Conservation (phyloP, 2,888 invertebrate genomes). For the Exephanes ischioxanthus region DNA sequence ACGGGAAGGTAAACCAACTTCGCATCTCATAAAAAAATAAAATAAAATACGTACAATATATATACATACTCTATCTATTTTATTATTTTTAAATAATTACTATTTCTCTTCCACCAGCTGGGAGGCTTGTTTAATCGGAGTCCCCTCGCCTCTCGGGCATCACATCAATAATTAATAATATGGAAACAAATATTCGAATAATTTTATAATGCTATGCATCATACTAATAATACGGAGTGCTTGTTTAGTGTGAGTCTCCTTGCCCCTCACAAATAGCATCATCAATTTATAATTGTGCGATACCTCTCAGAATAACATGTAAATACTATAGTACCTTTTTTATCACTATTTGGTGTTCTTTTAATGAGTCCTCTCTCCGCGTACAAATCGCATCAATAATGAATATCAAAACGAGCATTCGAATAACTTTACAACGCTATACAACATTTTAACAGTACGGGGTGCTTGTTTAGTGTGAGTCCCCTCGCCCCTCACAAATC, state of each 20-base stretch:
- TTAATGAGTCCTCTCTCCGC: too few relatives aligned
- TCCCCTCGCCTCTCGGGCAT: not conserved
- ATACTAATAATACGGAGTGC: not conserved
- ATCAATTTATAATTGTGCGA: too few relatives aligned
- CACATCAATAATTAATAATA: not conserved
- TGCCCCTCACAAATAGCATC: not conserved
- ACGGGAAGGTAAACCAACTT: constrained; percentile 22
- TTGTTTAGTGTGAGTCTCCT: not conserved
- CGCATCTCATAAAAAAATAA: not conserved
- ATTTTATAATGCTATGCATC: too few relatives aligned
- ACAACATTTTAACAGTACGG: not conserved
- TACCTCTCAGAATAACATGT: too few relatives aligned
- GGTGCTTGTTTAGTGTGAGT: not conserved
- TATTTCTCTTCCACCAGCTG: too few relatives aligned
- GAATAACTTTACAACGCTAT: too few relatives aligned
- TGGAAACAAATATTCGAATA: not conserved
- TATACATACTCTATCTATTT: not conserved
- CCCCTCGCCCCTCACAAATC: not conserved
- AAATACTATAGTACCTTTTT: too few relatives aligned
- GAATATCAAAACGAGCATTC: too few relatives aligned
- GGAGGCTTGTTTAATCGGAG: not conserved
- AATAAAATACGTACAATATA: not conserved
- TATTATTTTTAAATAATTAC: too few relatives aligned
- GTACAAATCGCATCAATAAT: too few relatives aligned
- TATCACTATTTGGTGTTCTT: too few relatives aligned